phyloP scores from a whole-genome alignment of 2,888 invertebrate species.

The Dyspetes luteomarginatus region DNA sequence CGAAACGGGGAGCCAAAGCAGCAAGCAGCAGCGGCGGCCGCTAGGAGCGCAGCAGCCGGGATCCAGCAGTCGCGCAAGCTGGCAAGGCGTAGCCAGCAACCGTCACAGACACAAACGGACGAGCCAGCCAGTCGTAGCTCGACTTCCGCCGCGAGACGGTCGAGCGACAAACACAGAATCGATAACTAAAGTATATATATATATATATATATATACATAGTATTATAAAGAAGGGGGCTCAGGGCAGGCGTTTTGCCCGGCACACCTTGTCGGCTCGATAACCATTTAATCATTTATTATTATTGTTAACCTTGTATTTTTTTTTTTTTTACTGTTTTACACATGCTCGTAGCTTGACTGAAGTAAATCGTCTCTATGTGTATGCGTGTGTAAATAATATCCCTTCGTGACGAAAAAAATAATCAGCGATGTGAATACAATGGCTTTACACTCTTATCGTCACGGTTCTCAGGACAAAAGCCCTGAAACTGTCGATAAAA shows the following conservation, averaged over 20 bases:
- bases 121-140: slow-evolving; percentile 68
- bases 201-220: slow-evolving; percentile 16
- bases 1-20: slow-evolving; percentile 62
- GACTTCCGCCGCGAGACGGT: slow-evolving; percentile 68
- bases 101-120: slow-evolving; percentile 52
- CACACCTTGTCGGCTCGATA: slow-evolving; percentile 56
- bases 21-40: slow-evolving; percentile 50
- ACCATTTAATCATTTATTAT: neutral
- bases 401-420: neutral
- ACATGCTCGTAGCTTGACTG: neutral
- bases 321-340: neutral
- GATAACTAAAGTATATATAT: slow-evolving; percentile 46
- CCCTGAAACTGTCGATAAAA: neutral
- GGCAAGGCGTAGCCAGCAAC: slow-evolving; percentile 66
- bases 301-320: neutral
- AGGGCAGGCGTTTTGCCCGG: slow-evolving; percentile 61
- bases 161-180: slow-evolving; percentile 58
- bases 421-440: neutral
- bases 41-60: slow-evolving; percentile 61
- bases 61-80: slow-evolving; percentile 62
- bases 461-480: neutral
- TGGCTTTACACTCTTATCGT: neutral
- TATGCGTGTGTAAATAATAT: neutral
- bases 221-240: slow-evolving; percentile 52
- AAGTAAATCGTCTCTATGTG: neutral